These are phyloP conservation scores for Gulo gulo DNA, from an alignment of 2,113 vertebrate species.

Conservation along the genomic window DNA sequence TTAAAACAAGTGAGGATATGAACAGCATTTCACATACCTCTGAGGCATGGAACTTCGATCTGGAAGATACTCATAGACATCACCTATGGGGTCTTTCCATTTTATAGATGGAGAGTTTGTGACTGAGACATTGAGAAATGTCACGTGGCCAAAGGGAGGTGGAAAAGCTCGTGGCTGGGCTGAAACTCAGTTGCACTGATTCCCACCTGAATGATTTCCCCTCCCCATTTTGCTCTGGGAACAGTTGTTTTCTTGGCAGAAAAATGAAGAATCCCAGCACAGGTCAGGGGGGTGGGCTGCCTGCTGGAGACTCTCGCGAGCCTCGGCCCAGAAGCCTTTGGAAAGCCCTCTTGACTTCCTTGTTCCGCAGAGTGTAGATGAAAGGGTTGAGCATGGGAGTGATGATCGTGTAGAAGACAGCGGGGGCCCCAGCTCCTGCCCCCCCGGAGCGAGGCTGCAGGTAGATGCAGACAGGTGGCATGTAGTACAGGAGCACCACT, in stretches of 20 bases:
- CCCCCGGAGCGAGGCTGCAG: constrained; percentile 51
- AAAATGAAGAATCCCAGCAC: rapidly evolving
- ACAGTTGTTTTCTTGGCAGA: neutral
- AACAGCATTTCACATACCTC: constrained; percentile 1
- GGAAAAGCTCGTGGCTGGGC: neutral
- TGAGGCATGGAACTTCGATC: neutral
- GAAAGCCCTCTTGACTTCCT: constrained; percentile 61
- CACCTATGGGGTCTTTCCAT: neutral
- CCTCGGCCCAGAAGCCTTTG: neutral
- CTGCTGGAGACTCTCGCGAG: neutral
- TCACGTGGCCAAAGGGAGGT: neutral
- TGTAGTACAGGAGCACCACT: constrained; percentile 64
- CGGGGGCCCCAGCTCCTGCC: neutral
- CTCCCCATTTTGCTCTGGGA: no score
- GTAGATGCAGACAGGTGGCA: constrained; percentile 71
- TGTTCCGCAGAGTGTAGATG: constrained; percentile 68
- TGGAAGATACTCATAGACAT: neutral
- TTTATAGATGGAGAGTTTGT: neutral
- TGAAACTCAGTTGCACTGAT: neutral
- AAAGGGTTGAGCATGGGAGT: constrained; percentile 71
- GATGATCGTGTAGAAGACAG: constrained; percentile 60
- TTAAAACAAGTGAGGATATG: neutral
- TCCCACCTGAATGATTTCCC: neutral
- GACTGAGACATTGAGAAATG: neutral
- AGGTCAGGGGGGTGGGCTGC: neutral